phyloP scores from a whole-genome alignment of 2,888 invertebrate species.

The Philereme vetulata region DNA sequence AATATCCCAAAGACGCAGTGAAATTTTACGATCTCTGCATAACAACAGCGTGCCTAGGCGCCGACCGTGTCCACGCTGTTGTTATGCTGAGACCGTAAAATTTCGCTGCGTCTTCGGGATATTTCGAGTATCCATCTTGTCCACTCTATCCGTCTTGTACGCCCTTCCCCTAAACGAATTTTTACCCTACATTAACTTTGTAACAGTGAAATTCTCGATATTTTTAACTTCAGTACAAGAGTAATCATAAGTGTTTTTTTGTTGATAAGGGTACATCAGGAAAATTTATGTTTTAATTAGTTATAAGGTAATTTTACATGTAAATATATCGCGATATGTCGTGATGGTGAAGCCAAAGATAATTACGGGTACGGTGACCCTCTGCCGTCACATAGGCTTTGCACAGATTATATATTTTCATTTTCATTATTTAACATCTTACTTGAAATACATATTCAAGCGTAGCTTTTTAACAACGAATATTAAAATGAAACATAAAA shows the following conservation, averaged over 20 bases:
- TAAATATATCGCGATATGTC: slow-evolving; percentile 80
- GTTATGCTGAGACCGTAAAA: too few relatives aligned
- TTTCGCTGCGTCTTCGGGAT: too few relatives aligned
- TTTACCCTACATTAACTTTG: too few relatives aligned
- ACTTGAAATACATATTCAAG: slow-evolving; percentile 1
- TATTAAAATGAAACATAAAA: slow-evolving; percentile 52
- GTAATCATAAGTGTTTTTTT: neutral
- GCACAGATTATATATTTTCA: slow-evolving; percentile 46
- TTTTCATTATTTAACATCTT: slow-evolving; percentile 7
- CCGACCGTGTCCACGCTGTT: too few relatives aligned
- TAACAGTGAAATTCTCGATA: neutral
- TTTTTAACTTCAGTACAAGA: neutral
- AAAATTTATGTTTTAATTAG: slow-evolving; percentile 56
- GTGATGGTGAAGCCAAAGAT: slow-evolving; percentile 85
- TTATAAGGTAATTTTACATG: slow-evolving; percentile 57
- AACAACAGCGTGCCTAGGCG: too few relatives aligned
- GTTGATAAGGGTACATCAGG: slow-evolving; percentile 51
- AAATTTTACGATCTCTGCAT: too few relatives aligned
- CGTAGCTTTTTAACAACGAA: slow-evolving; percentile 2
- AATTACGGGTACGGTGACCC: slow-evolving; percentile 84
- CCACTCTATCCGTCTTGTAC: too few relatives aligned
- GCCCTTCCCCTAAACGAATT: too few relatives aligned
- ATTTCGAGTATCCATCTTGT: too few relatives aligned
- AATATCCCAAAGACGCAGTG: too few relatives aligned
- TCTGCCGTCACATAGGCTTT: slow-evolving; percentile 80